phyloP scores from a whole-genome alignment of 2,888 invertebrate genomes.

The Hirtodrosophila alboralis region DNA sequence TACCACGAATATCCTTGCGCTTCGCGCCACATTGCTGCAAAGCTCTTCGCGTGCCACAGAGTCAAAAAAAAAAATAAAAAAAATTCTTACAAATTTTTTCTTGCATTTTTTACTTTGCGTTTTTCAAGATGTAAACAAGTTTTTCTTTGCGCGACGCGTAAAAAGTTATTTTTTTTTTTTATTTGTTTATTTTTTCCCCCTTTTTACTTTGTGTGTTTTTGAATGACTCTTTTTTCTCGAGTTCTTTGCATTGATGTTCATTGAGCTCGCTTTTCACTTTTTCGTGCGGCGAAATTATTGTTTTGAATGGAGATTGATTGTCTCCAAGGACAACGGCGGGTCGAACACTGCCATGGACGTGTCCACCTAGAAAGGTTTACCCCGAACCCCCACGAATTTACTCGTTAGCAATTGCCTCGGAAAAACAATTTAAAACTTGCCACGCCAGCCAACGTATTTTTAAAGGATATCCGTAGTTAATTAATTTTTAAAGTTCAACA shows the following conservation, averaged over 20 bases:
- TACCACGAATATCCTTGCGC: conserved; percentile 51
- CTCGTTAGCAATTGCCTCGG: conserved; percentile 46
- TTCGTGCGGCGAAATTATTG: conserved; percentile 70
- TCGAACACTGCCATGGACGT: conserved; percentile 22
- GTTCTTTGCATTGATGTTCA: conserved; percentile 41
- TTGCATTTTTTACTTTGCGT: conserved; percentile 46
- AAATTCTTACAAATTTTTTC: conserved; percentile 37
- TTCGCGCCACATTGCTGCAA: conserved; percentile 22
- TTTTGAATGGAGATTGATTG: conserved; percentile 81
- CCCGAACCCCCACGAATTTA: conserved; percentile 15
- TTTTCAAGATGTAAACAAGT: conserved; percentile 81
- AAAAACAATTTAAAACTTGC: conserved; percentile 56
- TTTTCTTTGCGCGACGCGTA: conserved; percentile 64
- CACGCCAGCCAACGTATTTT: conserved; percentile 39
- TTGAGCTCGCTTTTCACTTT: conserved; percentile 70
- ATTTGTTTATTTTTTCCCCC: conserved; percentile 34
- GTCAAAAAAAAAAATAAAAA: too few species aligned
- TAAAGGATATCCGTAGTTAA: conserved; percentile 72
- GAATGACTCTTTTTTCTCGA: conserved; percentile 36
- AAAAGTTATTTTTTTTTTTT: conserved; percentile 41
- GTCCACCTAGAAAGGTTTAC: conserved; percentile 51
- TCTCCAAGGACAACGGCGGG: conserved; percentile 78
- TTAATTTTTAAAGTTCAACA: conserved; percentile 77
- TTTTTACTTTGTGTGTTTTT: conserved; percentile 28
- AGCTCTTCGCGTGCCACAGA: conserved; percentile 62